A percentile compares a stretch with the other conserved stretches of the same genome.
These are phyloP conservation scores for Scalopus aquaticus DNA, from an alignment of 2,113 vertebrate species.

Conservation along the genomic window DNA sequence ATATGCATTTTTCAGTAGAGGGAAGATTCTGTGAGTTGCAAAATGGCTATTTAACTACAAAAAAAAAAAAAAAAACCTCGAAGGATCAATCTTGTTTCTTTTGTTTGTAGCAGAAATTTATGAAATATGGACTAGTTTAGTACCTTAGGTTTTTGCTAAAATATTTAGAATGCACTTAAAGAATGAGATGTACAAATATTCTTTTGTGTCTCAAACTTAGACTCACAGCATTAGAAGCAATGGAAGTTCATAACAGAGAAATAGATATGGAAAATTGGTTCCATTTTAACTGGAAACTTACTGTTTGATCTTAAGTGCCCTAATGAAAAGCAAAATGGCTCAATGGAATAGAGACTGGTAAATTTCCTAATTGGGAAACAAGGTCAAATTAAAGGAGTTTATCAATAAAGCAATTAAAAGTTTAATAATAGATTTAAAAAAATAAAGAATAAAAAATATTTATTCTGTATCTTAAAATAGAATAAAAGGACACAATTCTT, in stretches of 20 bases:
- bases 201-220: constrained; percentile 6
- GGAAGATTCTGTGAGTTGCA: not conserved
- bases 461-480: not conserved
- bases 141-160: not conserved
- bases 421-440: not conserved
- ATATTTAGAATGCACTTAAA: not conserved
- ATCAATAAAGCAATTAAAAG: not conserved
- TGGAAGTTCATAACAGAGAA: not conserved
- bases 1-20: not conserved
- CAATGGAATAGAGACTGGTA: not conserved
- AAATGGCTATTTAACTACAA: not conserved
- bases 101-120: not conserved
- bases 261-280: not conserved
- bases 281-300: not conserved
- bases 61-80: too few relatives aligned
- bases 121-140: not conserved
- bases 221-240: not conserved
- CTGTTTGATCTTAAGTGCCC: not conserved
- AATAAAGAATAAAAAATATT: not conserved
- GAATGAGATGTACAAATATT: not conserved
- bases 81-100: not conserved
- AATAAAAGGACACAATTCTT: not conserved
- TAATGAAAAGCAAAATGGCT: not conserved
- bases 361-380: not conserved
- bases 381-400: not conserved